Conservation (phyloP, 2,113 vertebrate species). For the Percina caprodes region DNA sequence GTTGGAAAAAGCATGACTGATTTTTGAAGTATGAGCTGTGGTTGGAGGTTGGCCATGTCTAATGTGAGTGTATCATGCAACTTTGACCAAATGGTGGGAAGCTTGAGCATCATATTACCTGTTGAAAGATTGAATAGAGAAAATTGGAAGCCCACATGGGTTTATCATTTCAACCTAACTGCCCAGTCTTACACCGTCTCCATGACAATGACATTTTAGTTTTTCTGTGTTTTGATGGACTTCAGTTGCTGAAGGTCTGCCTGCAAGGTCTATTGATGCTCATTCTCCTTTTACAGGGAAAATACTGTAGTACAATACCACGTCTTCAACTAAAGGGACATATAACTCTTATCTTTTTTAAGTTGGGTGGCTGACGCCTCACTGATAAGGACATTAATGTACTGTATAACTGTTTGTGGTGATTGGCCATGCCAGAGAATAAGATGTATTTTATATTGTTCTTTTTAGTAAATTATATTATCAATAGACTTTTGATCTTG, state of each 20-base stretch:
- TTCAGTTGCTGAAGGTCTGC: slow-evolving; percentile 2
- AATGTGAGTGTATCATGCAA: slow-evolving; percentile 6
- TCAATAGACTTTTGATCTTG: too few relatives aligned
- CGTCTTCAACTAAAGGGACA: not conserved
- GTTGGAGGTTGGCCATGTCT: not conserved
- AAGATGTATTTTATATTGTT: not conserved
- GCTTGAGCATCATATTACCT: slow-evolving; percentile 27
- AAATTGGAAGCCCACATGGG: slow-evolving; percentile 22
- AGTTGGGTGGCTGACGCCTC: not conserved
- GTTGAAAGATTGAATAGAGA: slow-evolving; percentile 46
- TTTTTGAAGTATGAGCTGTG: slow-evolving; percentile 35
- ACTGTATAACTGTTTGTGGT: not conserved
- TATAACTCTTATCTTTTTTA: not conserved
- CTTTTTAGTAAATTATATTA: too few relatives aligned
- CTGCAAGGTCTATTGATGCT: not conserved
- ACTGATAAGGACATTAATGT: not conserved
- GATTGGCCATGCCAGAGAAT: not conserved
- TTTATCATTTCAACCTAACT: slow-evolving; percentile 30
- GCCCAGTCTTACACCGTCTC: not conserved
- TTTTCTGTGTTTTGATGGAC: slow-evolving; percentile 19
- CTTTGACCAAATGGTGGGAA: slow-evolving; percentile 26
- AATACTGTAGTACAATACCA: not conserved
- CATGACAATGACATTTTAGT: slow-evolving; percentile 26
- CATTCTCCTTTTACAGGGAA: not conserved
- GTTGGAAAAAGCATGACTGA: slow-evolving; percentile 27